A percentile compares a stretch with the other conserved stretches of the same genome.
These are phyloP conservation scores for Pantherophis guttatus DNA, from an alignment of 2,113 vertebrate genomes.

Conservation along the genomic window DNA sequence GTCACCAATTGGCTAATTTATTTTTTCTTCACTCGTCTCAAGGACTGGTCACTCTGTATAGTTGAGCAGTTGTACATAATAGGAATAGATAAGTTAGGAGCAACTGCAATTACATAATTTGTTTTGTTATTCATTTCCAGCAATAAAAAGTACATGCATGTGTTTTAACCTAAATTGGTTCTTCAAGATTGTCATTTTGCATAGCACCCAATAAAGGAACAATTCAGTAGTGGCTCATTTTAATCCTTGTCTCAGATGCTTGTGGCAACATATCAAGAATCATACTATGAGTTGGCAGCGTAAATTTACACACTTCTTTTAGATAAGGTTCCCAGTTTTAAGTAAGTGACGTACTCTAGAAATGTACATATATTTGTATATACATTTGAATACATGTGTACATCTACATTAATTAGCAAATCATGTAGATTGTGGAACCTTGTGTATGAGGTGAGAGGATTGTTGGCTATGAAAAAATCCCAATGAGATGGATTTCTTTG, in stretches of 20 bases:
- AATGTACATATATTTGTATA: not conserved
- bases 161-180: not conserved
- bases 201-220: not conserved
- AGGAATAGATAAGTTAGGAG: not conserved
- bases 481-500: not conserved
- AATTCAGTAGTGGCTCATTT: not conserved
- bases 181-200: not conserved
- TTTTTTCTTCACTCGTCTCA: not conserved
- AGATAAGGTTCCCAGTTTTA: not conserved
- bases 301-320: not conserved
- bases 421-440: not conserved
- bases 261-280: not conserved
- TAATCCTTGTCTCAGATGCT: not conserved
- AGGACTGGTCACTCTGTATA: not conserved
- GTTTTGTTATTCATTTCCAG: not conserved
- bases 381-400: not conserved
- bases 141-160: not conserved
- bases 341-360: not conserved
- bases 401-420: not conserved
- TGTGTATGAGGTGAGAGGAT: not conserved
- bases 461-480: not conserved
- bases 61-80: not conserved
- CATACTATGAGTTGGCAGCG: not conserved
- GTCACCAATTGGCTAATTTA: not conserved
- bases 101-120: not conserved